These are phyloP conservation scores for Oenanthe melanoleuca DNA, from an alignment of 2,113 vertebrate genomes.

Conservation along the genomic window DNA sequence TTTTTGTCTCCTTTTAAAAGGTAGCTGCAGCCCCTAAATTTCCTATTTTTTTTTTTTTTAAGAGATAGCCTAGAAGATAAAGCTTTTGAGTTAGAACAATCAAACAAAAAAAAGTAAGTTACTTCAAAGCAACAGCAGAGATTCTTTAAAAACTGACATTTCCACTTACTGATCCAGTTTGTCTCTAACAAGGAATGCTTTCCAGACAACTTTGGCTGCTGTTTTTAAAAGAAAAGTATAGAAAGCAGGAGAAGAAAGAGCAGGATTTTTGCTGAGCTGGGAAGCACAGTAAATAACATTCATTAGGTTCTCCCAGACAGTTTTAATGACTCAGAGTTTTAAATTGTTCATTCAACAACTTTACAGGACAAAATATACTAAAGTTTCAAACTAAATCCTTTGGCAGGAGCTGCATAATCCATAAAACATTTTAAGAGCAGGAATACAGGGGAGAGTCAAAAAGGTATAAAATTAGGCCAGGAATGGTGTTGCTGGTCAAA, in stretches of 20 bases:
- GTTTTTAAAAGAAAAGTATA: not conserved
- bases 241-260: slow-evolving; percentile 7
- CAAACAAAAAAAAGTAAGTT: slow-evolving; percentile 37
- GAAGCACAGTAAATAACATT: slow-evolving; percentile 55
- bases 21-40: not conserved
- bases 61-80: slow-evolving; percentile 46
- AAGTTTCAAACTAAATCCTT: slow-evolving; percentile 22
- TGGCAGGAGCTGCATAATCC: slow-evolving; percentile 28
- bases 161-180: slow-evolving; percentile 19
- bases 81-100: slow-evolving; percentile 39
- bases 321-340: slow-evolving; percentile 56
- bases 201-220: slow-evolving; percentile 29
- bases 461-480: not conserved
- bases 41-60: not conserved
- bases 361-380: not conserved
- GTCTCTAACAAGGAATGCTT: slow-evolving; percentile 3
- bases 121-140: not conserved
- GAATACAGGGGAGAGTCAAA: not conserved
- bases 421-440: slow-evolving; percentile 22
- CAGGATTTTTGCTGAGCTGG: slow-evolving; percentile 30
- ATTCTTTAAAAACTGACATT: slow-evolving; percentile 43
- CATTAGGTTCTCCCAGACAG: slow-evolving; percentile 38
- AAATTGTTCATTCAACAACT: slow-evolving; percentile 44
- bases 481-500: not conserved
- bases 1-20: not conserved